phyloP scores from a whole-genome alignment of 2,113 vertebrate genomes.

The Excalfactoria chinensis region DNA sequence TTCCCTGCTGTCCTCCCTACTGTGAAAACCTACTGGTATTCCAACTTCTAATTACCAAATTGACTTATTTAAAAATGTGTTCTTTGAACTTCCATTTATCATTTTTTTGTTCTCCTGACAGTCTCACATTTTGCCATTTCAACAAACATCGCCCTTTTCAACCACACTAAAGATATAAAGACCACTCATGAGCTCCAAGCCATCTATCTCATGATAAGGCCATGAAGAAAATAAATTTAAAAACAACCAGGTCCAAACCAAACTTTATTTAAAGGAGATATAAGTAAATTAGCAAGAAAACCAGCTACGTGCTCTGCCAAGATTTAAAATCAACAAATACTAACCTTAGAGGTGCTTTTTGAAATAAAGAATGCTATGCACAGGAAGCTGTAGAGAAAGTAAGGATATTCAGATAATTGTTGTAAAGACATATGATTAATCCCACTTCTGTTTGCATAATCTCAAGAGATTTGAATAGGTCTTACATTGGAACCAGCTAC shows the following conservation, averaged over 20 bases:
- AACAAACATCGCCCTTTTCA: neutral
- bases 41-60: conserved; percentile 39
- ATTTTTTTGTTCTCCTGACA: neutral
- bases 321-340: neutral
- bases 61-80: conserved; percentile 23
- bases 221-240: neutral
- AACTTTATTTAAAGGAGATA: neutral
- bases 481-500: neutral
- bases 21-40: conserved; percentile 48
- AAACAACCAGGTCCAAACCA: neutral
- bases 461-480: neutral
- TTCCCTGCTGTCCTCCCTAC: conserved; percentile 32
- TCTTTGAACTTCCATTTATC: conserved; percentile 21
- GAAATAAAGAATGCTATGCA: neutral
- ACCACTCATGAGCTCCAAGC: neutral
- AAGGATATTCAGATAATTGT: neutral
- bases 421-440: neutral
- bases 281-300: neutral
- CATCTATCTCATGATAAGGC: neutral
- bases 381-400: neutral
- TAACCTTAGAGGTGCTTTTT: neutral
- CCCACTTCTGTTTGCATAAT: neutral
- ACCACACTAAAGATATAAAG: neutral
- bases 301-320: neutral
- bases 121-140: neutral